Conservation (phyloP, 2,797 vertebrate species). For the Capromys pilorides region DNA sequence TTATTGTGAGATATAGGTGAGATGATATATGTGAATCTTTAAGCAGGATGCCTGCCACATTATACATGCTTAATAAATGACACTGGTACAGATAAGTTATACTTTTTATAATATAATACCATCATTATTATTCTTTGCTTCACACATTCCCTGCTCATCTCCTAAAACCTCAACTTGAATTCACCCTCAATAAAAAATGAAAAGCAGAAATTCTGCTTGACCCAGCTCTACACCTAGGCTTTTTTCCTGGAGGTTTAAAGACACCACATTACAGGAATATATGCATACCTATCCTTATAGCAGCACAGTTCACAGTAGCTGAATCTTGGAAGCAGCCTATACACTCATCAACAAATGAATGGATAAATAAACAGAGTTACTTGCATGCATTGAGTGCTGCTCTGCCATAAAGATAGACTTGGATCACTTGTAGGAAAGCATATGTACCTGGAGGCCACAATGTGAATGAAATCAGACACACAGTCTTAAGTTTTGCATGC, state of each 20-base stretch:
- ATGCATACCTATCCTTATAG: not conserved
- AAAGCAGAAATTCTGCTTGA: not conserved
- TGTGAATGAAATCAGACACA: not conserved
- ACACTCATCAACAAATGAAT: not conserved
- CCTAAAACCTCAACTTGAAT: conserved; percentile 10
- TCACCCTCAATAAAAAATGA: not conserved
- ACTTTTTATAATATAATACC: conserved; percentile 15
- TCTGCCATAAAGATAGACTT: not conserved
- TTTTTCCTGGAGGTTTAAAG: not conserved
- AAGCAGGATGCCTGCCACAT: not conserved
- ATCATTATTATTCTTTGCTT: not conserved
- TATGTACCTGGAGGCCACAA: not conserved
- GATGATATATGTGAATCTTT: not conserved
- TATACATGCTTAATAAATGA: not conserved
- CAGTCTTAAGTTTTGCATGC: not conserved
- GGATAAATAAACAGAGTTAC: not conserved
- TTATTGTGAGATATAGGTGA: conserved; percentile 42
- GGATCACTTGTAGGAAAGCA: not conserved
- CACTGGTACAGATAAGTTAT: conserved; percentile 3
- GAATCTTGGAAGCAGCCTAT: not conserved
- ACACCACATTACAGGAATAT: not conserved
- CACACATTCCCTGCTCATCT: conserved; percentile 8
- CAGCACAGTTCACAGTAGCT: not conserved
- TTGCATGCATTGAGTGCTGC: not conserved
- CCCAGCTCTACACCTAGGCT: not conserved